Evolutionary conservation across 2,113 vertebrate genomes (phyloP), one percentile per base, ranked within the genome.

Genomic region (Thinocorus orbignyianus): DNA sequence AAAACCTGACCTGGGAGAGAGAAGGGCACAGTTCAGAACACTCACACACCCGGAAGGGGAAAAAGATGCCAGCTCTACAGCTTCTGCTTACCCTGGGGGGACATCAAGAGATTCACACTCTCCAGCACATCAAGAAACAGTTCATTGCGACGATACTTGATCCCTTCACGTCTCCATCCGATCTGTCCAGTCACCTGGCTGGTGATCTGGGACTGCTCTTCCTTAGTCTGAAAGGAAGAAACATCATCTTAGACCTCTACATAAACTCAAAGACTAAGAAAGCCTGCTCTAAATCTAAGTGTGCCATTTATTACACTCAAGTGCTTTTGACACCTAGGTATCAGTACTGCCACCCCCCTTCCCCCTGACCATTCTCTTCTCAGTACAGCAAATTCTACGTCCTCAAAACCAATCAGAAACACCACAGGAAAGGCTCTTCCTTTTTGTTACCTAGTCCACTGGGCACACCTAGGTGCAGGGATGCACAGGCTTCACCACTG

Each of bases 181-280:
- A 99, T 99, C 98, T 99, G 99, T n/a, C 99, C 99, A 2, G 99
- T 99, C 97, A 99, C 99, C 97, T 99, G 99, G 98, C 99, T 99
- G 84, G 99, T 99, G 98, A 99, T 99, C 98, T 99, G 99, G 88
- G 99, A 99, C 97, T 99, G 99, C 81, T 99, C 99, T 96, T 99
- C 99, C 97, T 99, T 99, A 89, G 99, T 99, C 99, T 99, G 95
- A 28, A 88, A 11, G 49, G 48, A 81, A 81, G n/a, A 90, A 25
- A 51, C 26, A 8, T 41, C 37, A 91, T 16, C 23, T 93, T 74
- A 86, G 24, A 64, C 9, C 11, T n/a, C 71, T 20, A 62, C 57
- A 60, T 52, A 79, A 79, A 76, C 22, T 57, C 46, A 60, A 82
- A 73, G 35, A 73, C 58, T 68, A 81, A 48, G 46, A 70, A 91